phyloP scores from a whole-genome alignment of 2,797 vertebrate species.

The Denticeps clupeoides region DNA sequence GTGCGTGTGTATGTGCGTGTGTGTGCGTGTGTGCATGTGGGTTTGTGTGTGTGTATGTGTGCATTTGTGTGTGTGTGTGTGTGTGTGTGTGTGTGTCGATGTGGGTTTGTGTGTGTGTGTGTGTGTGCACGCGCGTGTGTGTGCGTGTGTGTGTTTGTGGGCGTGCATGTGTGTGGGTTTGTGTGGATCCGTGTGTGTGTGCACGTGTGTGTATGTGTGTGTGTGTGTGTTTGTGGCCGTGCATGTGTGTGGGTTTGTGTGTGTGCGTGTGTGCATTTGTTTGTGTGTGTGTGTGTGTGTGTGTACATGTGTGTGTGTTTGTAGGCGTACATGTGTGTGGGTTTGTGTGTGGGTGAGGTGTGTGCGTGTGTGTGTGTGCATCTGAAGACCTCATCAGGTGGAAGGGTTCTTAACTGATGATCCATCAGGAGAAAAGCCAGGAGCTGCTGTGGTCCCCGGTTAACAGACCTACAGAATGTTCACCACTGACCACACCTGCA shows the following conservation, averaged over 20 bases:
- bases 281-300: slow-evolving; percentile 21
- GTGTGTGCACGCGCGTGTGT: not conserved
- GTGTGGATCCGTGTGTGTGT: not conserved
- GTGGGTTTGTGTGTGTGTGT: slow-evolving; percentile 14
- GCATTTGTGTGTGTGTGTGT: slow-evolving; percentile 10
- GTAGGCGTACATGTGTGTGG: too few species aligned
- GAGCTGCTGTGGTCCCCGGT: too few species aligned
- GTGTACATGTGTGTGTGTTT: not conserved
- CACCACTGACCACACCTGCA: too few species aligned
- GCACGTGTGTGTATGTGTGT: not conserved
- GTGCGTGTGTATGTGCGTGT: not conserved
- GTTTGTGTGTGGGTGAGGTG: not conserved
- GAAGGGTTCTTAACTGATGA: too few species aligned
- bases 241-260: not conserved
- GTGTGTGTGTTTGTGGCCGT: not conserved
- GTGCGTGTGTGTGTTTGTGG: not conserved
- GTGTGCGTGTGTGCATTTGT: not conserved
- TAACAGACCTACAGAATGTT: too few species aligned
- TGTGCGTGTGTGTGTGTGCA: slow-evolving; percentile 4
- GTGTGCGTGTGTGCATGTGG: not conserved
- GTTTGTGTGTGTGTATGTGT: slow-evolving; percentile 16
- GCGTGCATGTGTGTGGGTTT: not conserved
- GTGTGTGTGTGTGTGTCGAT: slow-evolving; percentile 26
- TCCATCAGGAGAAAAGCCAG: too few species aligned
- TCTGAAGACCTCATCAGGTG: too few species aligned